Conservation (phyloP, 2,888 invertebrate species). For the Caenorhabditis virilis region DNA sequence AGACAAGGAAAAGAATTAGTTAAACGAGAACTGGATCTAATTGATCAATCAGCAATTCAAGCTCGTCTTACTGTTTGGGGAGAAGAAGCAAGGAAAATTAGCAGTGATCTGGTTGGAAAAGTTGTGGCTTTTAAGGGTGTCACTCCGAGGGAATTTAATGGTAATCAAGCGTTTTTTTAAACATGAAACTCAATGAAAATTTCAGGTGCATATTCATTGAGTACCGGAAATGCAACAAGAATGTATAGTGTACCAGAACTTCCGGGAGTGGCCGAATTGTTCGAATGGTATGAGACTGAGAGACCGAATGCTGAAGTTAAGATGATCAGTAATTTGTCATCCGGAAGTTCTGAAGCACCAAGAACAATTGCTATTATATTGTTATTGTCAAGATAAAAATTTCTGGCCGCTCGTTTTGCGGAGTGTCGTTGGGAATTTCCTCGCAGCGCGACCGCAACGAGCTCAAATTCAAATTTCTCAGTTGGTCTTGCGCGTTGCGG, state of each 20-base stretch:
- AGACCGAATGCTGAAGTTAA: conserved; percentile 54
- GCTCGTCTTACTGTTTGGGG: conserved; percentile 90
- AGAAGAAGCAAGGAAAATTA: conserved; percentile 75
- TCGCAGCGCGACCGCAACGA: too few species aligned
- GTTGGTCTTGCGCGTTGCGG: too few species aligned
- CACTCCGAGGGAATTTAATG: conserved; percentile 84
- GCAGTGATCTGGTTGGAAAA: conserved; percentile 73
- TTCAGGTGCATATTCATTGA: conserved; percentile 69
- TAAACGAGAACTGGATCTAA: conserved; percentile 85
- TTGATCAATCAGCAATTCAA: conserved; percentile 82
- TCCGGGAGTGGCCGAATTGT: conserved; percentile 81
- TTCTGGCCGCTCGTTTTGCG: too few species aligned
- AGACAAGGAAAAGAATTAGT: conserved; percentile 72
- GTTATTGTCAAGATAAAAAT: too few species aligned
- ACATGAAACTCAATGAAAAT: neutral
- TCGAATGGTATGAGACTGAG: conserved; percentile 86
- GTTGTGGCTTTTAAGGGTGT: conserved; percentile 86
- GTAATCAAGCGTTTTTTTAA: conserved; percentile 74
- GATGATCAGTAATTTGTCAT: conserved; percentile 24
- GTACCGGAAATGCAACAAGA: conserved; percentile 67
- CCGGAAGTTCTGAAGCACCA: conserved; percentile 5
- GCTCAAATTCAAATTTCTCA: too few species aligned
- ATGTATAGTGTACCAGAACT: conserved; percentile 86
- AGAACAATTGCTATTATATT: conserved; percentile 25
- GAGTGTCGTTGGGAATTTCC: too few species aligned